Evolutionary conservation across 53 echinoderm and acorn worm species (phyloP).

Genomic region (Actinopyga echinites): DNA sequence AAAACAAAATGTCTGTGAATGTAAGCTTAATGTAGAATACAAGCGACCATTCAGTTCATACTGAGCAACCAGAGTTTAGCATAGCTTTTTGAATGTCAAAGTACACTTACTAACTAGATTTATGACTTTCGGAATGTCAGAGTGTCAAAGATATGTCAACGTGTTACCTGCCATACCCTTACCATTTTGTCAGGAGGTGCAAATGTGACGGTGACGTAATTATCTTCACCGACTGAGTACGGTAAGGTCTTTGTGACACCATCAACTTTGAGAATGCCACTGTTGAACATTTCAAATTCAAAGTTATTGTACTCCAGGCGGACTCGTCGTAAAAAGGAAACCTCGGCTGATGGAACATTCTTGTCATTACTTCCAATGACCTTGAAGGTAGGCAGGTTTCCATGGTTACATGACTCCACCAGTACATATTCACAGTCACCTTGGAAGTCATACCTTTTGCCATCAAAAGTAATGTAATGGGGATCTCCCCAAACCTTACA

Average conservation of each 20-base stretch:
- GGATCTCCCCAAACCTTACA: too few relatives aligned
- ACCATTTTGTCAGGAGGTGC: not conserved
- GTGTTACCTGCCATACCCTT: not conserved
- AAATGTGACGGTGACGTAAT: not conserved
- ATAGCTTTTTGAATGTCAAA: too few relatives aligned
- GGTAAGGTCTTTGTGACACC: conserved; percentile 5
- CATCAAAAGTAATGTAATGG: too few relatives aligned
- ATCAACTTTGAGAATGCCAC: not conserved
- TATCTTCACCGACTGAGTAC: not conserved
- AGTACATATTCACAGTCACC: conserved; percentile 8
- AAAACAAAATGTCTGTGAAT: too few relatives aligned
- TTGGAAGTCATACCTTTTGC: not conserved
- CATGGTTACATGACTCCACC: not conserved
- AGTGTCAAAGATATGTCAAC: not conserved
- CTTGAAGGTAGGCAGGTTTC: not conserved
- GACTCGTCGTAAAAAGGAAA: not conserved
- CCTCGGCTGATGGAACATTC: not conserved
- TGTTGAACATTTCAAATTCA: not conserved
- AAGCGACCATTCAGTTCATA: too few relatives aligned
- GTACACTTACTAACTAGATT: too few relatives aligned
- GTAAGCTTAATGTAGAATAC: too few relatives aligned
- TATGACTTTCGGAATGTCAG: not conserved
- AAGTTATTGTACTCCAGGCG: not conserved
- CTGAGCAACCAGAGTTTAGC: too few relatives aligned
- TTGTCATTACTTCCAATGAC: not conserved